Base-by-base conservation (phyloP, 2,888 invertebrate species). In the Cylloceria caligata region DNA sequence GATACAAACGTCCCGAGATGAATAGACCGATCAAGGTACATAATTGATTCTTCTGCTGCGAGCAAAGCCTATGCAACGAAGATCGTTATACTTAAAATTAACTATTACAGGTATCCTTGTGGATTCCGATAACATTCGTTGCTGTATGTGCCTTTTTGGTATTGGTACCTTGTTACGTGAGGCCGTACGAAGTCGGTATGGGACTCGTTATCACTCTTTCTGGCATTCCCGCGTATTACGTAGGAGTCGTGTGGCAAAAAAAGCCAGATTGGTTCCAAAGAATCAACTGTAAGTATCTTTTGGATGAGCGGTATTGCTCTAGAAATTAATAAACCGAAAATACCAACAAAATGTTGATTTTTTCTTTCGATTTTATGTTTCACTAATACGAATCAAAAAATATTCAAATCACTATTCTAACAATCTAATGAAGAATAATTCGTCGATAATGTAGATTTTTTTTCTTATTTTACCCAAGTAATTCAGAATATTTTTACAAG, bases 21-120 rank as follows among this genome's bases (percentile, higher is more conserved):
- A 93, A 94, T 1, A 94, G 98, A 87, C 98, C 98, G 47, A 98
- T 98, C 80, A 97, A 96, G 94, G 97, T 97, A 55, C 77, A 24
- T 36, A 16, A 11, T 5, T 34, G 34, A 4, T 57, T 34, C 13
- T 57, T 27, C 6, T 30, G n/a, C 6, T 16, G 13, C 11, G 3
- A 42, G 13, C 1, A 1, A 42, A 3, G 11, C 13, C 13, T 1
- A 9, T 9, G 6, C n/a, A 9, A 2, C 9, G 9, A 49, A 21
- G 21, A 0, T 21, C 21, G 6, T 6, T 36, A 1, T 9, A 16
- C 6, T 55, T 49, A 1, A 30, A 55, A 30, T 30, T 4, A 30
- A 27, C 16, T 16, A 60, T 80, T 49, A 5, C 92, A 97, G 97
- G 95, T 96, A 52, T 94, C 95, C 69, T 89, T 96, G 11, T 94